phyloP scores from a whole-genome alignment of 2,888 invertebrate species.

The Brachyptera risi region DNA sequence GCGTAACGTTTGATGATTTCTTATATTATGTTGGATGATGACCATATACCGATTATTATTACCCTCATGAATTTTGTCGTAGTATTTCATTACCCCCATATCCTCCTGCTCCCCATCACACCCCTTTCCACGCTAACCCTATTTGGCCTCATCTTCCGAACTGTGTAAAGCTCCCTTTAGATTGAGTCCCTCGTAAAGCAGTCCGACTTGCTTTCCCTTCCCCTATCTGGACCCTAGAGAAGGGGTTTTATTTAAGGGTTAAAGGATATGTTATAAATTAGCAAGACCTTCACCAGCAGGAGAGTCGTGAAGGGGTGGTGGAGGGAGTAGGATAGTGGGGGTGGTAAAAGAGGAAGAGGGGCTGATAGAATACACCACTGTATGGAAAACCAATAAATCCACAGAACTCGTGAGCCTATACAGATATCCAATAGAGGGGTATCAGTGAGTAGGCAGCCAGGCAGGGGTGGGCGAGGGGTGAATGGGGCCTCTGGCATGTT shows the following conservation, averaged over 20 bases:
- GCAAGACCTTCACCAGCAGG: constrained; percentile 21
- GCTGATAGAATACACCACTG: constrained; percentile 24
- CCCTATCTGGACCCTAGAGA: constrained; percentile 3
- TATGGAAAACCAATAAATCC: constrained; percentile 34
- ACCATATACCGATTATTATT: too few relatives aligned
- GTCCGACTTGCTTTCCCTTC: background rate
- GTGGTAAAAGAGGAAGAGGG: constrained; percentile 2
- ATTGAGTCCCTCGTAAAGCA: constrained; percentile 12
- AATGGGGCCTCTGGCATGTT: constrained; percentile 25
- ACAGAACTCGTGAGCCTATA: constrained; percentile 27
- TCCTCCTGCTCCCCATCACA: too few relatives aligned
- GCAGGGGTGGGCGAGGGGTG: too few relatives aligned
- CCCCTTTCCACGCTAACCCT: background rate
- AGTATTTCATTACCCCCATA: too few relatives aligned
- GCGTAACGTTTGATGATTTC: too few relatives aligned
- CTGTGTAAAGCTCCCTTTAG: background rate
- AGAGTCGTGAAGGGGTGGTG: constrained; percentile 1
- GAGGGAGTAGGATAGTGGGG: background rate
- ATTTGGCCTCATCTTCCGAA: background rate
- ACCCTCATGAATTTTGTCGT: too few relatives aligned
- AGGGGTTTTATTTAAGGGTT: constrained; percentile 15
- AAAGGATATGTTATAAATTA: constrained; percentile 21
- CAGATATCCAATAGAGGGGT: constrained; percentile 32
- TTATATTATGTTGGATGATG: too few relatives aligned
- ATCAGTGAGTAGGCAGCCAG: too few relatives aligned